A percentile compares a stretch with the other conserved stretches of the same genome.
Conservation (phyloP, 1,140 invertebrate genomes). For the Leptinotarsa texana region DNA sequence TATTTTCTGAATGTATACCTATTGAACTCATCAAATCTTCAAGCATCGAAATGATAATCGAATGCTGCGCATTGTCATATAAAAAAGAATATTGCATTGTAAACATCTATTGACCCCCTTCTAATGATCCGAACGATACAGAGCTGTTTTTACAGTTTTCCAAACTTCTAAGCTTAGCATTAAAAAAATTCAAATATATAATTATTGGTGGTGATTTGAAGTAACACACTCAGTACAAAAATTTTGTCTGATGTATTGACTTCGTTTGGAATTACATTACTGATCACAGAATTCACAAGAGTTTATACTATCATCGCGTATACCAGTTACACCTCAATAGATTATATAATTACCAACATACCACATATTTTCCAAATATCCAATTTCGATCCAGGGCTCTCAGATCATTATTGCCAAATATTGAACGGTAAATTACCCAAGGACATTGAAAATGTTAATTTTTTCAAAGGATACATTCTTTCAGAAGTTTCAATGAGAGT, state of each 20-base stretch:
- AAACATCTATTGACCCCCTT: neutral
- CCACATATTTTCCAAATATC: no score
- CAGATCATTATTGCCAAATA: neutral
- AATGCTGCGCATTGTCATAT: neutral
- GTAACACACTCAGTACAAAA: no score
- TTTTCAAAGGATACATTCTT: neutral
- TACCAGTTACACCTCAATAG: no score
- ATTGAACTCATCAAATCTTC: neutral
- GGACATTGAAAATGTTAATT: neutral
- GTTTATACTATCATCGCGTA: no score
- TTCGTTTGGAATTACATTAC: conserved; percentile 7
- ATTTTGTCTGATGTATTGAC: neutral
- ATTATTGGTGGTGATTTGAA: neutral
- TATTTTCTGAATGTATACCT: no score
- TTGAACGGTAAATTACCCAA: neutral
- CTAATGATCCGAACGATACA: neutral
- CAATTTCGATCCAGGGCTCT: neutral
- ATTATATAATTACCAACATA: no score
- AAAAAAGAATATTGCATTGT: neutral
- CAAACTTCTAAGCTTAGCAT: neutral
- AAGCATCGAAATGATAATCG: neutral
- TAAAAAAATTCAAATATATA: neutral
- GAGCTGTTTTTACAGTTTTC: no score
- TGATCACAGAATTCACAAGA: conserved; percentile 9
- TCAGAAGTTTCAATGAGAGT: neutral